A percentile compares a stretch with the other conserved stretches of the same genome.
phyloP scores from a whole-genome alignment of 2,888 invertebrate genomes.

The Tachina fera region DNA sequence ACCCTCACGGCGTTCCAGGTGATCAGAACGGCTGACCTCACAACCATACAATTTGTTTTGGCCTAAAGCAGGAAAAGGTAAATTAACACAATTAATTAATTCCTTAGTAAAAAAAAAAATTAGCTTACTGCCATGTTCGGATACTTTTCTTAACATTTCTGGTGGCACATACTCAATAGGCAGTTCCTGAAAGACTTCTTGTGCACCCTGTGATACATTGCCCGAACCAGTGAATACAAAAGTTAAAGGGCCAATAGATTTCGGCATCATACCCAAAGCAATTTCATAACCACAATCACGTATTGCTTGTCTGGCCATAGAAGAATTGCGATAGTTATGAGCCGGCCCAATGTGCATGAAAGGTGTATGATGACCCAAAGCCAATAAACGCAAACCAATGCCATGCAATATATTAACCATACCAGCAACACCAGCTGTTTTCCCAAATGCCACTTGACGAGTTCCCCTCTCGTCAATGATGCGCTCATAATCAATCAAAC shows the following conservation, averaged over 20 bases:
- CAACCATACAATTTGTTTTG: slow-evolving; percentile 98
- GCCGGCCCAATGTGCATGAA: slow-evolving; percentile 99
- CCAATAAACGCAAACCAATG: slow-evolving; percentile 93
- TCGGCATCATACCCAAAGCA: slow-evolving; percentile 97
- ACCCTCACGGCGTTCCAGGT: slow-evolving; percentile 95
- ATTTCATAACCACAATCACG: slow-evolving; percentile 99
- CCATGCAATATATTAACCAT: slow-evolving; percentile 99
- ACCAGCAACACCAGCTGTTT: slow-evolving; percentile 99
- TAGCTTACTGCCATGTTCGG: slow-evolving; percentile 95
- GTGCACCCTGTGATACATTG: slow-evolving; percentile 96
- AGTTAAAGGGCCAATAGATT: slow-evolving; percentile 97
- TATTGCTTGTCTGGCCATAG: slow-evolving; percentile 98
- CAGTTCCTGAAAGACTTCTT: slow-evolving; percentile 97
- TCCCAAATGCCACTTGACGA: slow-evolving; percentile 98
- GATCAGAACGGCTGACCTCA: slow-evolving; percentile 96
- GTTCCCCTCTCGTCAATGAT: slow-evolving; percentile 94
- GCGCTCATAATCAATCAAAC: slow-evolving; percentile 98
- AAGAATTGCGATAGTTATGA: slow-evolving; percentile 98
- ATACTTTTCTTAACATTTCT: slow-evolving; percentile 96
- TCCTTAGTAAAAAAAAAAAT: background rate
- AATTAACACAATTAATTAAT: background rate
- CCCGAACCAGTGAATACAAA: slow-evolving; percentile 99
- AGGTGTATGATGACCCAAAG: slow-evolving; percentile 99
- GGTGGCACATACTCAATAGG: slow-evolving; percentile 99
- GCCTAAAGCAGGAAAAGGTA: slow-evolving; percentile 84